These are phyloP conservation scores for Dicyrtoma fusca DNA, from an alignment of 2,888 invertebrate species.

Conservation along the genomic window DNA sequence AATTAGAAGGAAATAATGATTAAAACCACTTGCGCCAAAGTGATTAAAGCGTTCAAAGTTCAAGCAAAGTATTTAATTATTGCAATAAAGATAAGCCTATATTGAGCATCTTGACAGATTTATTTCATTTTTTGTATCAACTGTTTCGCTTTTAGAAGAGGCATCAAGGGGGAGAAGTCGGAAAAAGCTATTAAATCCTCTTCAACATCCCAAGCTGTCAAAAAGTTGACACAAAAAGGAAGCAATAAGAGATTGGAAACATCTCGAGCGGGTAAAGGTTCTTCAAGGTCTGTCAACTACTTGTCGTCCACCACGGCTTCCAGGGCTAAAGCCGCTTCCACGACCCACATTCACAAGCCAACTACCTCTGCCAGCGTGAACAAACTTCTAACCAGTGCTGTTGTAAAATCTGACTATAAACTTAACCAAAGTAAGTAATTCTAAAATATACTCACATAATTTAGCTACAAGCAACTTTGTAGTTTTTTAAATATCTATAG, in stretches of 20 bases:
- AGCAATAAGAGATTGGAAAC: not conserved
- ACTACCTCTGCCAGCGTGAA: conserved; percentile 5
- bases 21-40: no score
- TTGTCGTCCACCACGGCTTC: conserved; percentile 21
- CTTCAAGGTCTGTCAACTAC: conserved; percentile 25
- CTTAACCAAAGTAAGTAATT: conserved; percentile 13
- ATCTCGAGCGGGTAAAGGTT: not conserved
- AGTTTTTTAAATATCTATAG: no score
- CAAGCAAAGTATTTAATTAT: no score
- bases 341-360: conserved; percentile 21
- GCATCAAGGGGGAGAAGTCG: not conserved
- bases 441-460: not conserved
- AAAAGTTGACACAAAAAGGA: conserved; percentile 12
- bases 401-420: conserved; percentile 9
- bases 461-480: no score
- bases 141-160: no score
- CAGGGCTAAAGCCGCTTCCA: conserved; percentile 19
- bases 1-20: no score
- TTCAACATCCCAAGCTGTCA: conserved; percentile 20
- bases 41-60: no score
- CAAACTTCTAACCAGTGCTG: not conserved
- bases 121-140: no score
- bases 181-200: not conserved
- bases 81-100: no score
- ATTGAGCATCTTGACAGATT: no score